A percentile compares a stretch with the other conserved stretches of the same genome.
Evolutionary conservation across 2,797 vertebrate genomes (phyloP).

Genomic region (Rhyacichthys aspro): DNA sequence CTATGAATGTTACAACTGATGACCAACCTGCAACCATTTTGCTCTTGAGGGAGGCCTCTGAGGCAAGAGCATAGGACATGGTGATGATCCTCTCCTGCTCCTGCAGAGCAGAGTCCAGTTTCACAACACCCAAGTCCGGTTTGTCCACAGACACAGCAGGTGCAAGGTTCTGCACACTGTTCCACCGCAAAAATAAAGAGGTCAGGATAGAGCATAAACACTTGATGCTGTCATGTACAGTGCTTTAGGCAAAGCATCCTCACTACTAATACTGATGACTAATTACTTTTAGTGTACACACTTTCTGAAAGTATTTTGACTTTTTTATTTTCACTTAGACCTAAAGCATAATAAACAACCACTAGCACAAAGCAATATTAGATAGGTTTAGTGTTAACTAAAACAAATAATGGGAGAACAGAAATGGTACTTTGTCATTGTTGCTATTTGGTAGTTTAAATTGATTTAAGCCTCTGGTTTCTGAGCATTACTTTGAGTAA

Average conservation of each 20-base stretch:
- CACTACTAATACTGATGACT: too few relatives aligned
- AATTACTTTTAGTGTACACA: too few relatives aligned
- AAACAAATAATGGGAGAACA: too few relatives aligned
- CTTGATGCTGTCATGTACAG: not conserved
- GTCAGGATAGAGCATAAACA: not conserved
- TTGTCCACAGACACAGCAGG: conserved; percentile 80
- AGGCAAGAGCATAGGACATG: conserved; percentile 96
- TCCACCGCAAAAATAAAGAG: conserved; percentile 12
- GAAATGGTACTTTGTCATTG: too few relatives aligned
- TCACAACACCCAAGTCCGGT: conserved; percentile 72
- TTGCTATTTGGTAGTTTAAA: too few relatives aligned
- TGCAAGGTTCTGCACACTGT: conserved; percentile 90
- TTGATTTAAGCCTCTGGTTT: too few relatives aligned
- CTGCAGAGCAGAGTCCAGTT: conserved; percentile 88
- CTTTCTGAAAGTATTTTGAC: too few relatives aligned
- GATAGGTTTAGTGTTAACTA: too few relatives aligned
- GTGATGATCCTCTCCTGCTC: conserved; percentile 96
- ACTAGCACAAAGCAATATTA: too few relatives aligned
- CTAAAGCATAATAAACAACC: too few relatives aligned
- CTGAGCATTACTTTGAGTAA: too few relatives aligned
- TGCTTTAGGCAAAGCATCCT: not conserved
- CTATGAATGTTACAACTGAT: not conserved
- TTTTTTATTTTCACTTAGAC: too few relatives aligned
- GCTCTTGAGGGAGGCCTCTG: conserved; percentile 96
- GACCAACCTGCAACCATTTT: conserved; percentile 94